phyloP scores from a whole-genome alignment of 2,797 vertebrate species.

The Hoplostethus atlanticus region DNA sequence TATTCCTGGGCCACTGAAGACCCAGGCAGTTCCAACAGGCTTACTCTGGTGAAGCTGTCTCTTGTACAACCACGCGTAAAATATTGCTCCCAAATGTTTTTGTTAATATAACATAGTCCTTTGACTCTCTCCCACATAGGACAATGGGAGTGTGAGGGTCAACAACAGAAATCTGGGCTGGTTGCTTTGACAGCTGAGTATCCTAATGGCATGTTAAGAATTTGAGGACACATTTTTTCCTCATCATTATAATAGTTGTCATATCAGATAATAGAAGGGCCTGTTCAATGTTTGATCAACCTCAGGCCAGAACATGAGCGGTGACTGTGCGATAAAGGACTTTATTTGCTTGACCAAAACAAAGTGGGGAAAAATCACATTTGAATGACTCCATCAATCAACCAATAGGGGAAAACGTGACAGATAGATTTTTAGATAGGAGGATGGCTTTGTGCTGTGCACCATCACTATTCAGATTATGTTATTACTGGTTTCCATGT shows the following conservation, averaged over 20 bases:
- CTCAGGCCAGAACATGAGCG: not conserved
- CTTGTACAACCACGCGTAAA: constrained; percentile 74
- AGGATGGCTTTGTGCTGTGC: not conserved
- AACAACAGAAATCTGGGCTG: constrained; percentile 42
- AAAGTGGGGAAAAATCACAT: not conserved
- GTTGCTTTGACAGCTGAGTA: constrained; percentile 53
- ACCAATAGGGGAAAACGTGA: not conserved
- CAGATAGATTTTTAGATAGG: not conserved
- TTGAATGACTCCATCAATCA: not conserved
- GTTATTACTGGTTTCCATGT: constrained; percentile 5
- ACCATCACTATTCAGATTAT: not conserved
- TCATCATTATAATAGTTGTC: constrained; percentile 35
- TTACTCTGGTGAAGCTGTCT: constrained; percentile 48
- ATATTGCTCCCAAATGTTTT: constrained; percentile 65
- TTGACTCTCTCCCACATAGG: constrained; percentile 35
- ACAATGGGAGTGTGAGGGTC: constrained; percentile 47
- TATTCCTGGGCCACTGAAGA: constrained; percentile 16
- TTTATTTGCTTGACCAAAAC: not conserved
- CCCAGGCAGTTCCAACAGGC: constrained; percentile 53
- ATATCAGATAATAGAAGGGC: constrained; percentile 16
- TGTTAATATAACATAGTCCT: constrained; percentile 65
- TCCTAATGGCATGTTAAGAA: constrained; percentile 63
- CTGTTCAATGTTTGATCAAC: not conserved
- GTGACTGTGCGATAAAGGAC: too few relatives aligned
- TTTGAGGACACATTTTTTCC: constrained; percentile 36